phyloP scores from a whole-genome alignment of 2,888 invertebrate species.

The Papilio elwesi region DNA sequence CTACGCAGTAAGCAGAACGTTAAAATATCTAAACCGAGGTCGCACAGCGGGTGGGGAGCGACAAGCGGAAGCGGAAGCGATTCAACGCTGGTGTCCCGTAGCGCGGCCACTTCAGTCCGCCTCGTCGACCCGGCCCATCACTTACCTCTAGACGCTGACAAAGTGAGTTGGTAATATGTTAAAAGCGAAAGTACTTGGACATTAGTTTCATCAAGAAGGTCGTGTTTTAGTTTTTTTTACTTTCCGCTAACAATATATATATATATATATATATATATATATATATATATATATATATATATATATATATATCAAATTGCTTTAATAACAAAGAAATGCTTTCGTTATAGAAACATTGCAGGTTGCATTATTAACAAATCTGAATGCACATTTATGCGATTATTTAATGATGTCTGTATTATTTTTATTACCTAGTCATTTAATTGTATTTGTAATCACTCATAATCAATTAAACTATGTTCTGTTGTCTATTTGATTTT shows the following conservation, averaged over 20 bases:
- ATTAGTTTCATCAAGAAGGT: neutral
- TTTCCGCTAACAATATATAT: neutral
- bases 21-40: conserved; percentile 33
- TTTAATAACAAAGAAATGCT: neutral
- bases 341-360: neutral
- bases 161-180: conserved; percentile 38
- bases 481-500: neutral
- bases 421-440: neutral
- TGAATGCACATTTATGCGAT: neutral
- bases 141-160: conserved; percentile 40
- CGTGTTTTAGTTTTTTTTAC: no score
- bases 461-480: no score
- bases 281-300: no score
- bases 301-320: no score
- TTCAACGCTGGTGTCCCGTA: conserved; percentile 40
- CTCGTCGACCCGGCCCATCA: conserved; percentile 13
- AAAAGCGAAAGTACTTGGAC: conserved; percentile 29
- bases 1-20: conserved; percentile 22
- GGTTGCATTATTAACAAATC: neutral
- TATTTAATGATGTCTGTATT: neutral
- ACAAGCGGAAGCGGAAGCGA: conserved; percentile 41
- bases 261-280: no score
- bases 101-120: conserved; percentile 32
- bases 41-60: conserved; percentile 35
- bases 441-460: neutral